Evolutionary conservation across 1,140 invertebrate genomes (phyloP), one percentile per base, ranked within the genome.

Genomic region (Aphelinus certus): DNA sequence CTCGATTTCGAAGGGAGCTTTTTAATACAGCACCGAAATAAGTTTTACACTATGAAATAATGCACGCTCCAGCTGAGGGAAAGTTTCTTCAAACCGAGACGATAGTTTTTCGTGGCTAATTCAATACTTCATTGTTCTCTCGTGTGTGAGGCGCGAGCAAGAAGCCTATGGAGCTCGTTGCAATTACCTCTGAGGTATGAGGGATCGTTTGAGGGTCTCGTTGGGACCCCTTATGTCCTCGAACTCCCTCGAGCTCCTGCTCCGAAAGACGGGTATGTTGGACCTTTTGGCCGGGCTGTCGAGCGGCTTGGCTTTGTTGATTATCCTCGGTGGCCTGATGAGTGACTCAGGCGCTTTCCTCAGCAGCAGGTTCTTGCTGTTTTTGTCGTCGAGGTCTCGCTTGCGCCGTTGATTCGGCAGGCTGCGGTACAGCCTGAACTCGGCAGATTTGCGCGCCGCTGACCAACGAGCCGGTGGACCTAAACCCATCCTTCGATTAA

Each of bases 381-480:
- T 79, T 7, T 71, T 69, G 6, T 65, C 69, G 42, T 72, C 72
- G 63, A 79, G 77, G 70, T 78, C 80, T 26, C 26, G 26, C 62
- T 84, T 82, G 51, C 80, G 83, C 68, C 82, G 81, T n/a, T 88
- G 82, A 7, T 81, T 79, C 7, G 91, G 90, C 48, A 92, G 79
- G 76, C 90, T 91, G 63, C 88, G 90, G 80, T 91, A 92, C 2
- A 90, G 82, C 42, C 90, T 84, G 71, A 90, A 83, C 79, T 90
- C 90, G 2, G 88, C 85, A 0, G 90, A 90, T 71, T 87, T 89
- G 76, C 90, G 85, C 7, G 88, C 77, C 43, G 86, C 84, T 10
- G 85, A 86, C 90, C 90, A 91, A 79, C 88, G 86, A 7, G 89
- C 87, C 3, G 90, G 88, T 65, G 90, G 89, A 82, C 88, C 89